A percentile compares a stretch with the other conserved stretches of the same genome.
phyloP scores from a whole-genome alignment of 2,888 invertebrate species.

The Andricus quercusramuli region DNA sequence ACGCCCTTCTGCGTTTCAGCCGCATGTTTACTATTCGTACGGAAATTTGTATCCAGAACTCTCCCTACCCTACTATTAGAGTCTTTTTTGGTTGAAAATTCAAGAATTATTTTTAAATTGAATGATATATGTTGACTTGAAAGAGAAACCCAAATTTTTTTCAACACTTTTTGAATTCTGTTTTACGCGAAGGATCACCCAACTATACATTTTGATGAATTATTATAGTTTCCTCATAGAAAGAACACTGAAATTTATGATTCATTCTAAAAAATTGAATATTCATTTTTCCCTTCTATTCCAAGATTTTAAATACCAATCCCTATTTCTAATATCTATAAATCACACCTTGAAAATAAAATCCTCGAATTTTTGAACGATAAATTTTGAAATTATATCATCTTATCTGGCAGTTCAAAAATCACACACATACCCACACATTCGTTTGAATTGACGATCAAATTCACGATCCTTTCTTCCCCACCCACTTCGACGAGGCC shows the following conservation, averaged over 20 bases:
- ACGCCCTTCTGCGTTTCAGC: too few relatives aligned
- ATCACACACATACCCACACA: slow-evolving; percentile 42
- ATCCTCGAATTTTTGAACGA: neutral
- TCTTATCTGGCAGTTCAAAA: slow-evolving; percentile 21
- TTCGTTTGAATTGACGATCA: slow-evolving; percentile 71
- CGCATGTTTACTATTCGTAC: too few relatives aligned
- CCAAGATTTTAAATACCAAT: neutral
- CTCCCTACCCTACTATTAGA: too few relatives aligned
- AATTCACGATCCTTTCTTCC: slow-evolving; percentile 73
- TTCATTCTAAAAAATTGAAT: neutral
- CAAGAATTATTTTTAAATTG: too few relatives aligned
- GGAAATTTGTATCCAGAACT: too few relatives aligned
- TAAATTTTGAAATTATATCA: neutral
- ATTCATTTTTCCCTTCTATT: neutral
- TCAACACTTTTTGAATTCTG: too few relatives aligned
- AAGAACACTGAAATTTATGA: neutral
- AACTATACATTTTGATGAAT: too few relatives aligned
- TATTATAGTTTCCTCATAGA: neutral
- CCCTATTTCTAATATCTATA: neutral
- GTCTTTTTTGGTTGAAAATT: too few relatives aligned
- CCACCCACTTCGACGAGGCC: slow-evolving; percentile 68
- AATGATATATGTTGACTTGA: too few relatives aligned
- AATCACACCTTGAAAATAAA: neutral
- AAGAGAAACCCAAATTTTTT: too few relatives aligned
- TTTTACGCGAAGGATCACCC: too few relatives aligned